Conservation (phyloP, 2,888 invertebrate genomes). For the Sphinx pinastri region DNA sequence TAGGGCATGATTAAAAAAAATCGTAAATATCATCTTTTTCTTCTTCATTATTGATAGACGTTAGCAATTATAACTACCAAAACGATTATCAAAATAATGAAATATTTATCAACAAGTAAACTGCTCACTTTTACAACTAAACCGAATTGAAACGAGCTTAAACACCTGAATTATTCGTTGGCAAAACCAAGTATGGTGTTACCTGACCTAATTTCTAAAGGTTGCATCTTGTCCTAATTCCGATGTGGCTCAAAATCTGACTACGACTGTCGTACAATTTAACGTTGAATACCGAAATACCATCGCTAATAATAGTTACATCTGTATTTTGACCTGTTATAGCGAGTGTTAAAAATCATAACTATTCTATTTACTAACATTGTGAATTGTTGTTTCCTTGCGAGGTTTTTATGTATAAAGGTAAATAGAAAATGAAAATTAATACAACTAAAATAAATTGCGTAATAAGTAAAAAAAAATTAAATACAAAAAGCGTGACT, state of each 20-base stretch:
- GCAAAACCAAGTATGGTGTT: conserved; percentile 52
- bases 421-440: no score
- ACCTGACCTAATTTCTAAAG: conserved; percentile 72
- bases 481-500: no score
- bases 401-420: no score
- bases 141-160: neutral
- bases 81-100: no score
- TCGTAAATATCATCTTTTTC: no score
- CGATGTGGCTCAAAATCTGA: conserved; percentile 53
- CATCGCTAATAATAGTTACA: conserved; percentile 6
- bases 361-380: neutral
- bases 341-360: neutral
- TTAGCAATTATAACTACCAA: no score
- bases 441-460: no score
- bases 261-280: conserved; percentile 32
- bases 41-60: no score
- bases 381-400: no score
- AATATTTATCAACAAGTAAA: neutral
- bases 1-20: no score
- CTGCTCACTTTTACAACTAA: neutral
- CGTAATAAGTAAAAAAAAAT: no score
- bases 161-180: conserved; percentile 15
- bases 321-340: neutral
- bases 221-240: conserved; percentile 74
- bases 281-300: conserved; percentile 32